phyloP scores from a whole-genome alignment of 2,888 invertebrate species.

The Heliconius charithonia region DNA sequence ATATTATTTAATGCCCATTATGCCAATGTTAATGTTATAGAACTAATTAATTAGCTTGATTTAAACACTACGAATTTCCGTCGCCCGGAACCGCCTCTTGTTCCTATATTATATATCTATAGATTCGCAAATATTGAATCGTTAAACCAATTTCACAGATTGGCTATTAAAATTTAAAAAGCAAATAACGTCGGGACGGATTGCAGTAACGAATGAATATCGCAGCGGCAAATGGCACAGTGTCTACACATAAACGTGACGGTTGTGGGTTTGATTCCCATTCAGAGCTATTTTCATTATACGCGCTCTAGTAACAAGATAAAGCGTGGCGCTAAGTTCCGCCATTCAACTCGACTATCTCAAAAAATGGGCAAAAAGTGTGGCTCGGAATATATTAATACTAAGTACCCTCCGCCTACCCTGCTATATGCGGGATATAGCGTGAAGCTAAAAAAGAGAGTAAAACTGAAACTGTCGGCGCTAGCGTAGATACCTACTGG shows the following conservation, averaged over 20 bases:
- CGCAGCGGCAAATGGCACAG: not conserved
- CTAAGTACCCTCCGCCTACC: not conserved
- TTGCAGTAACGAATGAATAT: not conserved
- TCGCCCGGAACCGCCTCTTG: not conserved
- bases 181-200: not conserved
- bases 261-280: not conserved
- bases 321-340: not conserved
- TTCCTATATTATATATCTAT: not conserved
- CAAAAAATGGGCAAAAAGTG: too few species aligned
- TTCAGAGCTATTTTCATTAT: not conserved
- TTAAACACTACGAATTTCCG: not conserved
- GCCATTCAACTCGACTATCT: not conserved
- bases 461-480: not conserved
- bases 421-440: not conserved
- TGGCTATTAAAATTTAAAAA: slow-evolving; percentile 7
- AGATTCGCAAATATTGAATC: not conserved
- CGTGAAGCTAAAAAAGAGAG: not conserved
- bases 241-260: not conserved
- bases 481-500: not conserved
- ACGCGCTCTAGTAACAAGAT: not conserved
- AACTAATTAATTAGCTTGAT: not conserved
- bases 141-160: not conserved
- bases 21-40: not conserved
- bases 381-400: not conserved
- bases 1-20: not conserved